Percentiles rank a stretch among this genome's conserved stretches.
Conservation (phyloP, 2,113 vertebrate species). For the Euleptes europaea region DNA sequence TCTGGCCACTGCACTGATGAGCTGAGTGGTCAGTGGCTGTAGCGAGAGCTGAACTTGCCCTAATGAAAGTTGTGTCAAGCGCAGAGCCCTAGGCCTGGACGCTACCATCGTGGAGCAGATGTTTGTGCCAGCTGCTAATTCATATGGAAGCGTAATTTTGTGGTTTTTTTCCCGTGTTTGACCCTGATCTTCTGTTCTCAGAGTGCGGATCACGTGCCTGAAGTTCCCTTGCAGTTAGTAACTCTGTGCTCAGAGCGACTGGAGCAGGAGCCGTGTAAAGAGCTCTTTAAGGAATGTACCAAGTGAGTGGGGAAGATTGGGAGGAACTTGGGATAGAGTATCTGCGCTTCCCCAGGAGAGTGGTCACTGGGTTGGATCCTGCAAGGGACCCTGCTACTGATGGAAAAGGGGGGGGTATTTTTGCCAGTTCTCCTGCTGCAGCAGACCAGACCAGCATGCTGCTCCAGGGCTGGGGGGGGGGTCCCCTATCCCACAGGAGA, state of each 20-base stretch:
- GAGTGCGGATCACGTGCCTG: slow-evolving; percentile 88
- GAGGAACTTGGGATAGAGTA: rapidly evolving
- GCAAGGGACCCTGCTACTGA: too few relatives aligned
- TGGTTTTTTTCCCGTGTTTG: neutral
- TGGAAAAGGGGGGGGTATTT: too few relatives aligned
- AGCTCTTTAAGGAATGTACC: slow-evolving; percentile 94
- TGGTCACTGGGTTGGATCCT: neutral
- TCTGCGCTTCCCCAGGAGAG: rapidly evolving
- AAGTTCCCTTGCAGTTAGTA: slow-evolving; percentile 85
- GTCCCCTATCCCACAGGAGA: too few relatives aligned
- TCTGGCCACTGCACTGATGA: neutral
- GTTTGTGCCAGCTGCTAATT: neutral
- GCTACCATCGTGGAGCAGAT: neutral
- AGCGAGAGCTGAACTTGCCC: neutral
- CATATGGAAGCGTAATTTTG: neutral
- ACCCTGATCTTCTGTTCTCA: slow-evolving; percentile 64
- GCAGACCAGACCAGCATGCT: too few relatives aligned
- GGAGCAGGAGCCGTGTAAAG: slow-evolving; percentile 90
- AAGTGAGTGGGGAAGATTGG: slow-evolving; percentile 79
- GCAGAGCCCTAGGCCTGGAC: neutral
- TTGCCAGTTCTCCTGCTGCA: too few relatives aligned
- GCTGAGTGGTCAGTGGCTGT: slow-evolving; percentile 5
- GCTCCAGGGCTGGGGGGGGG: too few relatives aligned
- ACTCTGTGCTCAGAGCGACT: slow-evolving; percentile 83
- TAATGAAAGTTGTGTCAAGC: neutral